Base-by-base conservation (phyloP, 1,140 invertebrate genomes). In the Tribolium castaneum region DNA sequence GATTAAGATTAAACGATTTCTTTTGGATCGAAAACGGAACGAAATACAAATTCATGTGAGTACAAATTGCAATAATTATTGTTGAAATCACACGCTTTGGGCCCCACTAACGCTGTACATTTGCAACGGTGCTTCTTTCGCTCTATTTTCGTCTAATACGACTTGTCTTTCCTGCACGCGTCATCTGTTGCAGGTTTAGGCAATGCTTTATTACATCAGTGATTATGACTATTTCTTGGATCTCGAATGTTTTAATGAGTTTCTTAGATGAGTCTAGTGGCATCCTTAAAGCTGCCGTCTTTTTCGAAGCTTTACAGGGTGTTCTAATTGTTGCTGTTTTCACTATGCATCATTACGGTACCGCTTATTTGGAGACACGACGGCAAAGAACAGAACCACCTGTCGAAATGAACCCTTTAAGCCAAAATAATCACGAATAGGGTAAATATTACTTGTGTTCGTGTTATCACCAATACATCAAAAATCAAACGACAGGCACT, bases 11-110 rank as follows among this genome's bases (percentile, higher is more conserved):
- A 50, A 77, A 73, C 49, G 35, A 59, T n/a, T 78, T 30, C 16
- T 59, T 56, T 13, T 78, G 77, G 77, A 25, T 78, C 1, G 51
- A 73, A 35, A 16, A 74, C 9, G 51, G 56, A 13, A 62, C 10
- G 7, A 13, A 6, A 3, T 78, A 49, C 14, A 78, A 78, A 34
- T 74, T 78, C 35, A 78, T 78, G 77, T 78, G 62, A 78, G 77
- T 77, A 34, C 14, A 30, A 30, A 30, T 49, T 19, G 4, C 13
- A 62, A 6, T 56, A 22, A n/a, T 51, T 71, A n/a, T n/a, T 71
- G 16, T n/a, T 5, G 2, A 0, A 51, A 9, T 25, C 51, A 22
- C 45, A 30, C 14, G 49, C 35, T 34, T 70, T 34, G 22, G 59
- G 59, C 35, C 30, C n/a, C 22, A 9, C 25, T 19, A 22, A 12